Conservation (phyloP, 2,113 vertebrate species). For the Amia ocellicauda region DNA sequence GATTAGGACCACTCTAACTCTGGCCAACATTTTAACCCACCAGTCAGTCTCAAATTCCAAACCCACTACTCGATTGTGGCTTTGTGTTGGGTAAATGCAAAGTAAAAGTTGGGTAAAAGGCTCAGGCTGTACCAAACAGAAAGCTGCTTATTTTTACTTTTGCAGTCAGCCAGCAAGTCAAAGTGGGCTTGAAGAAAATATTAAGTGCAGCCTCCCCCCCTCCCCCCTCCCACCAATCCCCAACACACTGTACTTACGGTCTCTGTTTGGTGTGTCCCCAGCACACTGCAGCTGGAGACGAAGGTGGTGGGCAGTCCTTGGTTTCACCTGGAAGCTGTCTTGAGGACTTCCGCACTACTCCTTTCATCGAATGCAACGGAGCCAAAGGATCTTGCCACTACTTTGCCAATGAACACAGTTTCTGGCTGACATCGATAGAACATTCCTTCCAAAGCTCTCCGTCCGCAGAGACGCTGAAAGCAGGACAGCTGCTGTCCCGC, state of each 20-base stretch:
- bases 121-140: too few relatives aligned
- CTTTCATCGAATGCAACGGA: slow-evolving; percentile 95
- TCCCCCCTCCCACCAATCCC: too few relatives aligned
- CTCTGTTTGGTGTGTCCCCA: slow-evolving; percentile 45
- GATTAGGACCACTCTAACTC: too few relatives aligned
- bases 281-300: slow-evolving; percentile 91
- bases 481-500: slow-evolving; percentile 85
- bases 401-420: slow-evolving; percentile 95
- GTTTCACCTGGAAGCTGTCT: slow-evolving; percentile 94
- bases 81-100: too few relatives aligned
- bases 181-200: too few relatives aligned
- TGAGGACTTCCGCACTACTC: slow-evolving; percentile 93
- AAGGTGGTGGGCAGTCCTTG: slow-evolving; percentile 91
- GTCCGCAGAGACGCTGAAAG: slow-evolving; percentile 82
- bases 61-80: too few relatives aligned
- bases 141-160: too few relatives aligned
- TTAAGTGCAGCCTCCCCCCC: too few relatives aligned
- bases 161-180: too few relatives aligned
- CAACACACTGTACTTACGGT: not conserved
- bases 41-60: too few relatives aligned
- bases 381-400: slow-evolving; percentile 94
- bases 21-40: too few relatives aligned
- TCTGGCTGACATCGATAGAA: slow-evolving; percentile 89
- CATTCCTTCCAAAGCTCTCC: slow-evolving; percentile 77
- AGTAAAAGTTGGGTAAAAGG: too few relatives aligned